Percentiles rank a stretch among this genome's conserved stretches.
These are phyloP conservation scores for human (Homo sapiens) DNA, from an alignment of 2,113 vertebrate genomes.

Conservation along the genomic window GRCh38 chr17:44601501-44602000, in stretches of 20 bases:
- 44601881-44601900: background rate
- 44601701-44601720: background rate
- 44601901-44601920: background rate
- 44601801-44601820: background rate
- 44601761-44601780: conserved; percentile 43
- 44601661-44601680: conserved; percentile 55
- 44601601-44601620: background rate
- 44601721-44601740: conserved; percentile 58
- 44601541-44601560: background rate
- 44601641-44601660: conserved; percentile 11
- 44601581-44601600: background rate
- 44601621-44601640: background rate
- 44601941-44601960: background rate
- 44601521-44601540: background rate
- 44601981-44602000: too few species aligned
- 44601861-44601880: background rate
- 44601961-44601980: background rate
- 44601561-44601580: background rate
- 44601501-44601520: background rate
- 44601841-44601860: background rate
- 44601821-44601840: background rate
- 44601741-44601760: conserved; percentile 28
- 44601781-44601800: conserved; percentile 31
- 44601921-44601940: background rate
- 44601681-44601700: conserved; percentile 26